Percentiles rank a stretch among this genome's conserved stretches.
Evolutionary conservation across 2,113 vertebrate genomes (phyloP).

Genomic region (Ceyx margarethae): DNA sequence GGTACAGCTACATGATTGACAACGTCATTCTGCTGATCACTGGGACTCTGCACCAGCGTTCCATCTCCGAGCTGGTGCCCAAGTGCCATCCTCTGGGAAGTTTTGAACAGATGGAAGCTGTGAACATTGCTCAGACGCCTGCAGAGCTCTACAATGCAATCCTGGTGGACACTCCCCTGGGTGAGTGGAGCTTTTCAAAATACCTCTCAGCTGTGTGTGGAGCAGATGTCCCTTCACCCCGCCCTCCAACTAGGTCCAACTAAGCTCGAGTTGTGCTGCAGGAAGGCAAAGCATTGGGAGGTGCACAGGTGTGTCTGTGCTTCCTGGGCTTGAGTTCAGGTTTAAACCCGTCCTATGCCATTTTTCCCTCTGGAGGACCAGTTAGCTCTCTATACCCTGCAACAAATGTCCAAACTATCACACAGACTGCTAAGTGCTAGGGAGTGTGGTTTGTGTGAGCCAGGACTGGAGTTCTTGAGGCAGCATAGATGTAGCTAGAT

Average conservation of each 20-base stretch:
- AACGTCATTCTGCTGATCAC: slow-evolving; percentile 98
- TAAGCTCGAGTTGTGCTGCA: background rate
- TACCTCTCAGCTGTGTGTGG: background rate
- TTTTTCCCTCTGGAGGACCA: background rate
- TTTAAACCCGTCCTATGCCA: background rate
- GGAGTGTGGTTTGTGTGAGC: background rate
- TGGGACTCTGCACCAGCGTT: slow-evolving; percentile 94
- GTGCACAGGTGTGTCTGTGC: background rate
- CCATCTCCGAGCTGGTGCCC: slow-evolving; percentile 94
- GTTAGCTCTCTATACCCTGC: background rate
- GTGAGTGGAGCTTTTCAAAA: slow-evolving; percentile 68
- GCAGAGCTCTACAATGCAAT: slow-evolving; percentile 98
- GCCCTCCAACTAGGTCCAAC: background rate
- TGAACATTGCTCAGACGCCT: slow-evolving; percentile 98
- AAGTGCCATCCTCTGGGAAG: slow-evolving; percentile 97
- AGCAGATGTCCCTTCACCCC: background rate
- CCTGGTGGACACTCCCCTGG: slow-evolving; percentile 95
- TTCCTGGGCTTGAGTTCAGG: background rate
- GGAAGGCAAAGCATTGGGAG: background rate
- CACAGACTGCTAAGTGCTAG: background rate
- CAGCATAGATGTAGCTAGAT: background rate
- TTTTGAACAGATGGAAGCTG: slow-evolving; percentile 99
- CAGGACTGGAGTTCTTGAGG: background rate
- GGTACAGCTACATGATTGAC: slow-evolving; percentile 99
- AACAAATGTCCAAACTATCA: background rate